Base-by-base conservation (phyloP, 2,888 invertebrate species). In the Alcis repandata region DNA sequence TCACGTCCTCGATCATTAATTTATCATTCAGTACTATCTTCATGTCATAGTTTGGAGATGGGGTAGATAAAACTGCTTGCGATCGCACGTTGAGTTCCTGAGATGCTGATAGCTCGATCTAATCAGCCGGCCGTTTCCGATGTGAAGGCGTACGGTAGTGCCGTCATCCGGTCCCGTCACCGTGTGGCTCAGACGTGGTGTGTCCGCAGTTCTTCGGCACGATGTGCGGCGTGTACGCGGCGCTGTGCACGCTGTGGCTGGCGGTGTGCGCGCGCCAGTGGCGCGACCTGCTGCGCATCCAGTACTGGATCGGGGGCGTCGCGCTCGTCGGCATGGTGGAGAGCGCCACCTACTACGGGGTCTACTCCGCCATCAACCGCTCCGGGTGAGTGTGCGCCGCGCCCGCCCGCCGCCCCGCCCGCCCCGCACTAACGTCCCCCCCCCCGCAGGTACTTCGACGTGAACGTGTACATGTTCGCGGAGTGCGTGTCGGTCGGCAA, bases 231-330 rank as follows among this genome's bases (percentile, higher is more conserved):
- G 95, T 97, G 57, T 99, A 99, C 90, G 96, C 97, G 0, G 84
- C 96, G n/a, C 95, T 96, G 78, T 98, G 98, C 32, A 83, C 97
- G 0, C 94, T 95, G 38, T 99, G 99, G 99, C 93, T 98, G 57
- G 80, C 95, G 0, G 95, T 98, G 53, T 97, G 97, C 59, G 97
- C 96, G 77, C 91, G 96, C 74, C 97, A 98, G 87, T 99, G 98
- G 98, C 94, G 97, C 43, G 98, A 99, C 86, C 91, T 99, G 20
- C 94, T 99, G 57, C 94, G 98, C 36, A 97, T 99, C 46, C 99
- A 99, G 92, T 98, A 98, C 90, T 99, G 98, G 98, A 98, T 99
- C 82, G 98, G 98, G 7, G 98, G 96, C 32, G 98, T 98, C 11
- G 98, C 98, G 61, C 89, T 98, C 11, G 90, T 98, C 1, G 98